These are phyloP conservation scores for Hoplias malabaricus DNA, from an alignment of 2,113 vertebrate species.

Conservation along the genomic window DNA sequence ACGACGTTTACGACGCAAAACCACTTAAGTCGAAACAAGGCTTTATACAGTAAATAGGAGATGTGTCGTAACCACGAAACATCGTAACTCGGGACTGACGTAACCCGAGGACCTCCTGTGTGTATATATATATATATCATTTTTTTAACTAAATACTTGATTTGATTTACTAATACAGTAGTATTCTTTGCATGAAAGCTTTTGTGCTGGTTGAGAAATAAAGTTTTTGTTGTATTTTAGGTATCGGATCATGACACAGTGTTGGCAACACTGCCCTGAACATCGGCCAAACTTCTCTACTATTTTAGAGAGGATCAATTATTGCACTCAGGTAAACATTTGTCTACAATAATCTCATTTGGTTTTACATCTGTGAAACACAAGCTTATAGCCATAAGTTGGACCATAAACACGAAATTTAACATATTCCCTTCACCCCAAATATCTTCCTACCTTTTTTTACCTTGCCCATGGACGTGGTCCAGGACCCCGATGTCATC, in stretches of 20 bases:
- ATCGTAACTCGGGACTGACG: too few species aligned
- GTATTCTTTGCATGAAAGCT: neutral
- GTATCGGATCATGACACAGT: constrained; percentile 90
- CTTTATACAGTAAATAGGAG: too few species aligned
- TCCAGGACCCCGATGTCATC: constrained; percentile 88
- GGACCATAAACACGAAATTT: too few species aligned
- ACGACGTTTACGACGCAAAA: too few species aligned
- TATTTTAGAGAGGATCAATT: constrained; percentile 87
- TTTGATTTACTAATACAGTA: neutral
- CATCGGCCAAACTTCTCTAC: constrained; percentile 87
- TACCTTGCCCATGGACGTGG: neutral
- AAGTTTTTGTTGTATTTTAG: constrained; percentile 59
- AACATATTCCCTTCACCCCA: neutral
- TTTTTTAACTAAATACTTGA: neutral
- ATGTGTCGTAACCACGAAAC: too few species aligned
- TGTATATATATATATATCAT: too few species aligned
- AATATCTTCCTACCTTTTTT: neutral
- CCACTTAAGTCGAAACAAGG: too few species aligned
- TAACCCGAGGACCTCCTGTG: too few species aligned
- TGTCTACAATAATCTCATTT: neutral
- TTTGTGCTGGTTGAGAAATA: neutral
- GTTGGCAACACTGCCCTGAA: constrained; percentile 92
- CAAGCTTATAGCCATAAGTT: too few species aligned
- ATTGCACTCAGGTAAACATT: constrained; percentile 83
- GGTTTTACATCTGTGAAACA: too few species aligned